phyloP scores from a whole-genome alignment of 2,888 invertebrate species.

The Scelioninae gen. 1 region DNA sequence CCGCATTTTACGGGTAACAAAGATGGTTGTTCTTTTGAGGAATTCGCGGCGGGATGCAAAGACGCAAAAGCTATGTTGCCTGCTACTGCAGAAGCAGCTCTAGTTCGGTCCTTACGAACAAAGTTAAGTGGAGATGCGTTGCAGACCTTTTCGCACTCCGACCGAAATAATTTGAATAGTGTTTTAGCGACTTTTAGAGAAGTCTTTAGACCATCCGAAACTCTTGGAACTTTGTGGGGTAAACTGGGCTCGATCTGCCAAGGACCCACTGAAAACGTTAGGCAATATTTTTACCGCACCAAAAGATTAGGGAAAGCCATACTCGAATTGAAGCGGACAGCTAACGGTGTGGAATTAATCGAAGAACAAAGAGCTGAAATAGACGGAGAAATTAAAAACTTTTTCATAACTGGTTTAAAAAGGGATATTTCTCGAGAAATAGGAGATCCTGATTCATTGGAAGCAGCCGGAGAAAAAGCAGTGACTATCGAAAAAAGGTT shows the following conservation, averaged over 20 bases:
- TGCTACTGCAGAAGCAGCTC: neutral
- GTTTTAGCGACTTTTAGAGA: neutral
- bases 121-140: neutral
- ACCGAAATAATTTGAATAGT: neutral
- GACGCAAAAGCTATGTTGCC: conserved; percentile 1
- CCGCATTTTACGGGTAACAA: neutral
- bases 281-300: conserved; percentile 1
- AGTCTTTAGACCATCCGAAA: neutral
- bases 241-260: neutral
- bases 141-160: neutral
- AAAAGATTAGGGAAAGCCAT: neutral
- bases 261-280: neutral
- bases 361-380: neutral
- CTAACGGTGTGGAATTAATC: neutral
- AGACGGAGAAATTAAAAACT: neutral
- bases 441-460: neutral
- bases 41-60: neutral
- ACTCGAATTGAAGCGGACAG: neutral
- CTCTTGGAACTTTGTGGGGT: neutral
- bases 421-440: neutral
- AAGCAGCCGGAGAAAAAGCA: neutral
- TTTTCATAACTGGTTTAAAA: neutral
- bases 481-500: neutral
- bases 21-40: neutral
- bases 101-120: neutral